A percentile compares a stretch with the other conserved stretches of the same genome.
phyloP scores from a whole-genome alignment of 2,888 invertebrate species.

The Calliphora vomitoria region DNA sequence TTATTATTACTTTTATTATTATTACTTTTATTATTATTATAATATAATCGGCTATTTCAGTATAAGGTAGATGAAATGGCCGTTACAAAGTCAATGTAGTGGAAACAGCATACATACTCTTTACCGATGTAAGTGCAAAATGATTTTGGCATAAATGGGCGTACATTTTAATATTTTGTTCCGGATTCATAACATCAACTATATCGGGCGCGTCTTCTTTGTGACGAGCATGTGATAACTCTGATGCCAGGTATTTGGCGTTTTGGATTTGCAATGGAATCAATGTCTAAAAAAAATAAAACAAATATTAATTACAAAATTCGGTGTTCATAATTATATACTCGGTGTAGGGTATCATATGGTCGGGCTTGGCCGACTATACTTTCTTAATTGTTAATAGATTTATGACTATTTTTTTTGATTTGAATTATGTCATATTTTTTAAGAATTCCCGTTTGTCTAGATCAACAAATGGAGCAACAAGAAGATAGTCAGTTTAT shows the following conservation, averaged over 20 bases:
- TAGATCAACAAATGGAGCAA: too few species aligned
- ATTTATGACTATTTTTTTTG: too few species aligned
- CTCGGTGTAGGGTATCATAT: too few species aligned
- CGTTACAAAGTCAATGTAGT: conserved; percentile 99
- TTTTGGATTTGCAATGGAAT: conserved; percentile 84
- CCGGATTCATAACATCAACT: conserved; percentile 91
- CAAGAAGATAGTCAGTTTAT: too few species aligned
- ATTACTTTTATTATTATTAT: too few species aligned
- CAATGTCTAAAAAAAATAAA: conserved; percentile 78
- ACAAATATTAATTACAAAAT: too few species aligned
- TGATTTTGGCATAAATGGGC: conserved; percentile 94
- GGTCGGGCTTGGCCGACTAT: too few species aligned
- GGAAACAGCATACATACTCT: conserved; percentile 99
- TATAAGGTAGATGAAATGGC: conserved; percentile 96
- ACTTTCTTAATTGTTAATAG: too few species aligned
- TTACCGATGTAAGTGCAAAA: conserved; percentile 97
- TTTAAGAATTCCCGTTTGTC: too few species aligned
- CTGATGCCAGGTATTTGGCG: conserved; percentile 87
- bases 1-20: conserved; percentile 23
- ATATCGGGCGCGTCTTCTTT: conserved; percentile 94
- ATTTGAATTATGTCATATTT: too few species aligned
- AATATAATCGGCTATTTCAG: conserved; percentile 86
- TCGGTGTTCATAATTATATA: too few species aligned
- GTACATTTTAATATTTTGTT: conserved; percentile 91
- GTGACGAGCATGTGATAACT: conserved; percentile 89